Conservation (phyloP, 2,113 vertebrate species). For the Eublepharis macularius region DNA sequence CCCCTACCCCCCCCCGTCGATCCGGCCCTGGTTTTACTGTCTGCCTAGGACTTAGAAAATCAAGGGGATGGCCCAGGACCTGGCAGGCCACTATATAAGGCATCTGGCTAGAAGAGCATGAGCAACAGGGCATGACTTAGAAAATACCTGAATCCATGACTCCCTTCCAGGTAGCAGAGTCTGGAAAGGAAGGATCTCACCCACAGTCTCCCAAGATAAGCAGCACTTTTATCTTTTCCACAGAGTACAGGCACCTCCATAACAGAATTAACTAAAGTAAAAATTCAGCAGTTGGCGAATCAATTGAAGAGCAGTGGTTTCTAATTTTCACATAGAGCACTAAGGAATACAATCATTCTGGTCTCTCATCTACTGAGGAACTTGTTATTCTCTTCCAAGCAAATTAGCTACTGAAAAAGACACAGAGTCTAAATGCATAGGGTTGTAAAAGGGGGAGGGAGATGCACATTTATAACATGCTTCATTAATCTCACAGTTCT, state of each 20-base stretch:
- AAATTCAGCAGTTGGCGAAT: no score
- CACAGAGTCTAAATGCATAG: background rate
- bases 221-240: no score
- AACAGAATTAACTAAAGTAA: no score
- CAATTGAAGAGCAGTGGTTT: background rate
- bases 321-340: background rate
- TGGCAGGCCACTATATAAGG: background rate
- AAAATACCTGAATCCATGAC: background rate
- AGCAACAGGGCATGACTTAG: background rate
- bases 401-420: background rate
- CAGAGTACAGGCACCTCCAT: no score
- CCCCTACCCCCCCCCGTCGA: no score
- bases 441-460: background rate
- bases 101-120: background rate
- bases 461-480: no score
- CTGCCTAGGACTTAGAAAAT: background rate
- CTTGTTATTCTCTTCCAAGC: no score
- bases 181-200: background rate
- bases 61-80: background rate
- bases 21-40: no score
- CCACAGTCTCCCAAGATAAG: background rate
- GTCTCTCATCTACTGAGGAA: no score
- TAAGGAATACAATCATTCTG: no score
- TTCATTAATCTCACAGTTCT: no score
- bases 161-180: background rate